phyloP scores from a whole-genome alignment of 1,140 invertebrate species.

The Pissodes strobi region DNA sequence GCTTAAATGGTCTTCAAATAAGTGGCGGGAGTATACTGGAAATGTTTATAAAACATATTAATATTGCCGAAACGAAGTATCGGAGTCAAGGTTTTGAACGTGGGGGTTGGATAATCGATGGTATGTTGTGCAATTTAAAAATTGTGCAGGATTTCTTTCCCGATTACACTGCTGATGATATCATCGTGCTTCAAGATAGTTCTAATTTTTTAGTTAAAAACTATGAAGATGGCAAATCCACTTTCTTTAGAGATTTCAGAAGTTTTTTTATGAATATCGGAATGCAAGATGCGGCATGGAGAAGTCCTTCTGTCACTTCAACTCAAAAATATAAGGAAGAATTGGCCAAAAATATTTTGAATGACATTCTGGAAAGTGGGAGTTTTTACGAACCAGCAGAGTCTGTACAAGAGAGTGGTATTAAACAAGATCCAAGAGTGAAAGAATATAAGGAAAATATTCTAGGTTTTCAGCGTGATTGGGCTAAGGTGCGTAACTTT shows the following conservation, averaged over 20 bases:
- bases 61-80: slow-evolving; percentile 51
- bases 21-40: slow-evolving; percentile 40
- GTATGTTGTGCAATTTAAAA: slow-evolving; percentile 58
- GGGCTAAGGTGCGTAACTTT: slow-evolving; percentile 54
- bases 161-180: slow-evolving; percentile 59
- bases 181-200: slow-evolving; percentile 60
- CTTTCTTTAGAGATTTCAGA: slow-evolving; percentile 39
- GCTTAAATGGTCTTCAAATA: slow-evolving; percentile 51
- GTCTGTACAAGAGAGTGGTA: neutral
- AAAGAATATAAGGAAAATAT: slow-evolving; percentile 49
- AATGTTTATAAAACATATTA: slow-evolving; percentile 55
- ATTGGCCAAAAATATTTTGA: slow-evolving; percentile 30
- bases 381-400: slow-evolving; percentile 19
- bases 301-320: slow-evolving; percentile 34
- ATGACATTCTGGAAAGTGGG: slow-evolving; percentile 33
- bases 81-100: slow-evolving; percentile 42
- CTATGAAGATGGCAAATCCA: slow-evolving; percentile 28
- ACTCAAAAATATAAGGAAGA: slow-evolving; percentile 24
- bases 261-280: slow-evolving; percentile 43
- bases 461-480: slow-evolving; percentile 56
- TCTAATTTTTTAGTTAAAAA: slow-evolving; percentile 51
- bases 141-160: slow-evolving; percentile 56
- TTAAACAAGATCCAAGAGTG: neutral
- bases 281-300: slow-evolving; percentile 38
- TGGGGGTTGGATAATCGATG: slow-evolving; percentile 64